Percentiles rank a stretch among this genome's conserved stretches.
phyloP scores from a whole-genome alignment of 2,797 vertebrate genomes.

The Gymnothorax javanicus region DNA sequence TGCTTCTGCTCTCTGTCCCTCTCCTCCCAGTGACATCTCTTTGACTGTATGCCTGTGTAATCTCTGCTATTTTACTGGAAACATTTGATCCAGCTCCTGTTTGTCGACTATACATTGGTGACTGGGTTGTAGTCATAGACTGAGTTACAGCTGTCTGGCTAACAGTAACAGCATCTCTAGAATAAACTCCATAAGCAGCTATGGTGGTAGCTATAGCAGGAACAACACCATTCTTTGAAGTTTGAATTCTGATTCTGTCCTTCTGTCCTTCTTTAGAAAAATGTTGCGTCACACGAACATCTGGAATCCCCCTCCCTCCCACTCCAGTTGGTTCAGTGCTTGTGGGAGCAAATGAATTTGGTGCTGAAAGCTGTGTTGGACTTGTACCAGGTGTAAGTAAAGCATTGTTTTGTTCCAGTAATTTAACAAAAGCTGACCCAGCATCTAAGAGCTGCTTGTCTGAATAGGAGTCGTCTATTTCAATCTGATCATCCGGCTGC shows the following conservation, averaged over 20 bases:
- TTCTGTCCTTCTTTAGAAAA: constrained; percentile 88
- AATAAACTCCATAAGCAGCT: constrained; percentile 44
- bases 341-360: constrained; percentile 80
- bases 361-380: constrained; percentile 90
- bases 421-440: constrained; percentile 74
- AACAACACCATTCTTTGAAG: constrained; percentile 75
- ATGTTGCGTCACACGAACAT: constrained; percentile 89
- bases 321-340: constrained; percentile 68
- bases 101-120: constrained; percentile 65
- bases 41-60: constrained; percentile 80
- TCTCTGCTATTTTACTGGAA: constrained; percentile 77
- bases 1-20: constrained; percentile 48
- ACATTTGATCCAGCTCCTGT: constrained; percentile 59
- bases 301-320: constrained; percentile 77
- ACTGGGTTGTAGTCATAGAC: constrained; percentile 44
- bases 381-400: constrained; percentile 93
- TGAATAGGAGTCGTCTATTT: constrained; percentile 71
- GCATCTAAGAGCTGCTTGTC: constrained; percentile 86
- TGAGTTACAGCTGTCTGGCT: constrained; percentile 58
- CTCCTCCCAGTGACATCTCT: constrained; percentile 74
- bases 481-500: constrained; percentile 75
- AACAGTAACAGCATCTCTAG: constrained; percentile 35
- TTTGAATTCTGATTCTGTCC: constrained; percentile 81
- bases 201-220: constrained; percentile 64
- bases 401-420: constrained; percentile 73